These are phyloP conservation scores for Fabriciana adippe DNA, from an alignment of 2,888 invertebrate species.

Conservation along the genomic window DNA sequence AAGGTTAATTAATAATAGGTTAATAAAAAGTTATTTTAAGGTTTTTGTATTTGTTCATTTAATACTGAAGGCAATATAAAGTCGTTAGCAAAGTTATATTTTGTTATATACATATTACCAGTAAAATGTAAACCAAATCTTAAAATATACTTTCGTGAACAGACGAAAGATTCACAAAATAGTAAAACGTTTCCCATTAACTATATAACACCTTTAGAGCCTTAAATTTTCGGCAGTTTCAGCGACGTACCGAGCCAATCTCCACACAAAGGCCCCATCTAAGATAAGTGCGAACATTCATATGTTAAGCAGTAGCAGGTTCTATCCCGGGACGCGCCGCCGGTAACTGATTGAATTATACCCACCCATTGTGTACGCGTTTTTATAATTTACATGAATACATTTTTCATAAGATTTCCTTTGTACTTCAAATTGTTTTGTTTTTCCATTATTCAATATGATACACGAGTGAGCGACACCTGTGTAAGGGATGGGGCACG, in stretches of 20 bases:
- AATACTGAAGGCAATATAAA: too few species aligned
- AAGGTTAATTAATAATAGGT: too few species aligned
- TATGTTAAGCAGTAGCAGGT: slow-evolving; percentile 20
- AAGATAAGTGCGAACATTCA: slow-evolving; percentile 24
- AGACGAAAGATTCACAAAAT: too few species aligned
- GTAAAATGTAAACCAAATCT: too few species aligned
- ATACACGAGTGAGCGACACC: slow-evolving; percentile 17
- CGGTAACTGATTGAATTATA: slow-evolving; percentile 33
- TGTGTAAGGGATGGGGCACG: slow-evolving; percentile 6
- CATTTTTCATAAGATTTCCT: slow-evolving; percentile 30
- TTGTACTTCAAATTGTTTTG: too few species aligned
- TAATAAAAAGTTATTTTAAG: too few species aligned
- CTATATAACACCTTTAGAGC: too few species aligned
- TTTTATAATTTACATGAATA: slow-evolving; percentile 32
- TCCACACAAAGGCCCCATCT: slow-evolving; percentile 18
- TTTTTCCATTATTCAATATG: neutral
- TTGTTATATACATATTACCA: too few species aligned
- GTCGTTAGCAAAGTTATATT: too few species aligned
- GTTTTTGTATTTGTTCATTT: too few species aligned
- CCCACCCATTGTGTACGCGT: slow-evolving; percentile 27
- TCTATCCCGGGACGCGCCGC: slow-evolving; percentile 13
- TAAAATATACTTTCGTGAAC: too few species aligned
- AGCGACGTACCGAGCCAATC: slow-evolving; percentile 16
- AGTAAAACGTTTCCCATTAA: too few species aligned
- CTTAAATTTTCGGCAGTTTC: slow-evolving; percentile 4